These are phyloP conservation scores for Rhinogobio ventralis DNA, from an alignment of 2,797 vertebrate genomes.

Conservation along the genomic window DNA sequence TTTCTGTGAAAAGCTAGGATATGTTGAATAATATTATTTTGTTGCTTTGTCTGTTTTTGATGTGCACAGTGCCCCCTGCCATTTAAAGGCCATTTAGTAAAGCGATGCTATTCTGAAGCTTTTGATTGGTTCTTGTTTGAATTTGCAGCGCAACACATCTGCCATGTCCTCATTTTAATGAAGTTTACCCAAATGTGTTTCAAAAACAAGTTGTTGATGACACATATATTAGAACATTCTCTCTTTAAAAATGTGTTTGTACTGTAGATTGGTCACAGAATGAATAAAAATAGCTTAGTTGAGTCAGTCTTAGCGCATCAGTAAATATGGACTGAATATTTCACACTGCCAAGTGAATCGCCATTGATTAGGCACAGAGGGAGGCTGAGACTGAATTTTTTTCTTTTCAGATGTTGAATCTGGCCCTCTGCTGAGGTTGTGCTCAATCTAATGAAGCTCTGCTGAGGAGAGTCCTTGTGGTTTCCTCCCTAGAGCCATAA, in stretches of 20 bases:
- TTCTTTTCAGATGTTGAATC: constrained; percentile 23
- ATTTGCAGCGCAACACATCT: too few relatives aligned
- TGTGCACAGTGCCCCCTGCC: too few relatives aligned
- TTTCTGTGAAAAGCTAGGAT: too few relatives aligned
- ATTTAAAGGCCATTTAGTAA: too few relatives aligned
- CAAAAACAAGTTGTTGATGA: background rate
- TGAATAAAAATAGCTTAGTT: background rate
- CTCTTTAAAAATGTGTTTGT: constrained; percentile 31
- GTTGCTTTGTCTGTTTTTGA: too few relatives aligned
- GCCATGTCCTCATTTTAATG: too few relatives aligned
- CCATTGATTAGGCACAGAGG: constrained; percentile 47
- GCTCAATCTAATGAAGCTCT: constrained; percentile 39
- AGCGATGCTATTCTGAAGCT: too few relatives aligned
- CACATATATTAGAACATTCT: constrained; percentile 1
- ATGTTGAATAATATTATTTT: too few relatives aligned
- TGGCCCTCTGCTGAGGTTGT: constrained; percentile 12
- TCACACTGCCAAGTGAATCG: constrained; percentile 11
- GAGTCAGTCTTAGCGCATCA: constrained; percentile 1
- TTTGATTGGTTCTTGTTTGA: too few relatives aligned
- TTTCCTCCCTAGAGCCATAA: constrained; percentile 20
- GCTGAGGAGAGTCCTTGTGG: background rate
- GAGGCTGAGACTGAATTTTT: constrained; percentile 39
- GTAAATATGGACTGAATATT: constrained; percentile 49
- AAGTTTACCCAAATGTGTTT: background rate
- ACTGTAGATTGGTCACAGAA: background rate